Conservation (phyloP, 2,888 invertebrate species). For the Dryomyza anilis region DNA sequence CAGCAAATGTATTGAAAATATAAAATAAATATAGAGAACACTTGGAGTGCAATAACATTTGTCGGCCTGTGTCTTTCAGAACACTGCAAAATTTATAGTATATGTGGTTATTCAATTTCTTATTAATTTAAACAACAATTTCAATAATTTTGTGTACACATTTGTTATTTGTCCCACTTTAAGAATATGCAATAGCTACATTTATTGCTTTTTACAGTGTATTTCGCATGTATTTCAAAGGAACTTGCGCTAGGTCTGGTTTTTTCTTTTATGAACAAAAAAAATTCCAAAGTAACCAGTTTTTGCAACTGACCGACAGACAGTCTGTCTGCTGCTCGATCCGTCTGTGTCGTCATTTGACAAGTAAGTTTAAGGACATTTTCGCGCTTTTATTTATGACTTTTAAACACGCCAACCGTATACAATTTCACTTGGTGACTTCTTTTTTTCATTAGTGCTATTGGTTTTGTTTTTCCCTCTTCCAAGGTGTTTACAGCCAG, state of each 20-base stretch:
- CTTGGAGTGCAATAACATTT: constrained; percentile 21
- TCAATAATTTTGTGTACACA: too few species aligned
- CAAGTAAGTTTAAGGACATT: constrained; percentile 24
- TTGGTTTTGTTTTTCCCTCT: not conserved
- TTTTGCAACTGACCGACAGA: too few species aligned
- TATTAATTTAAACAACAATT: not conserved
- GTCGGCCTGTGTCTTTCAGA: too few species aligned
- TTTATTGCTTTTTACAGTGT: too few species aligned
- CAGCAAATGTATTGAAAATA: not conserved
- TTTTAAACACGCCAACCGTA: constrained; percentile 14
- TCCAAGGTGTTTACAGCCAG: not conserved
- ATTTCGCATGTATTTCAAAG: not conserved
- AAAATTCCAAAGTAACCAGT: too few species aligned
- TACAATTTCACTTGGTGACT: not conserved
- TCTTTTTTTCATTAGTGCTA: not conserved
- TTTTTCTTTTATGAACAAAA: not conserved
- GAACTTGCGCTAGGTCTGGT: not conserved
- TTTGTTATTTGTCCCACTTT: too few species aligned
- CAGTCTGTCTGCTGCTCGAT: too few species aligned
- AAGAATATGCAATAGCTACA: too few species aligned
- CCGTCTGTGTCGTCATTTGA: constrained; percentile 16
- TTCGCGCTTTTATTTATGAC: constrained; percentile 20
- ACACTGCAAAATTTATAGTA: too few species aligned
- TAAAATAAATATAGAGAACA: not conserved
- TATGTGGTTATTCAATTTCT: not conserved